These are phyloP conservation scores for Geothlypis trichas DNA, from an alignment of 2,113 vertebrate genomes.

Conservation along the genomic window DNA sequence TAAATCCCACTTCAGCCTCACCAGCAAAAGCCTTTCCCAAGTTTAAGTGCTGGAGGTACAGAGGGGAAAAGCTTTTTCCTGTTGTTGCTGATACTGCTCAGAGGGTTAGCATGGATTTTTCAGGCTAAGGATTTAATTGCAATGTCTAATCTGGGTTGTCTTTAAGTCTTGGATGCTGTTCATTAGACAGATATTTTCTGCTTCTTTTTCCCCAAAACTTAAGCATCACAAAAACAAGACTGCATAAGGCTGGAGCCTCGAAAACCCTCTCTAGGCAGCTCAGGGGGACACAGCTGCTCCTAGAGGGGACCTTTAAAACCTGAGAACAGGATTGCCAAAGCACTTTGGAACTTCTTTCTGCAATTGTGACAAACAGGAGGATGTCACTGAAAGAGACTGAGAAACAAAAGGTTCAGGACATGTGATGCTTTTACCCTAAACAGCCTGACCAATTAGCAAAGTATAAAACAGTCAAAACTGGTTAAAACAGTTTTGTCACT, in stretches of 20 bases:
- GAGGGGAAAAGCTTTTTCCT: conserved; percentile 49
- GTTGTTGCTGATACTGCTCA: not conserved
- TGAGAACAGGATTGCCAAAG: not conserved
- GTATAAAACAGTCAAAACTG: not conserved
- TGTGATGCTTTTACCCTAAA: not conserved
- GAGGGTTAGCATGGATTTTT: conserved; percentile 32
- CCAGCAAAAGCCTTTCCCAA: conserved; percentile 5
- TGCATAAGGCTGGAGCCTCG: not conserved
- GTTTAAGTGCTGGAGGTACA: not conserved
- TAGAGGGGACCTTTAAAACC: not conserved
- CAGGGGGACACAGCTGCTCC: not conserved
- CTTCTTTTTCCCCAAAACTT: conserved; percentile 31
- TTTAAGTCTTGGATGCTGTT: conserved; percentile 35
- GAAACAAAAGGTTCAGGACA: not conserved
- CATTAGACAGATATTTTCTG: conserved; percentile 27
- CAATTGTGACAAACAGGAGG: not conserved
- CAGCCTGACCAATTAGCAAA: not conserved
- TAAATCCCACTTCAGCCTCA: not conserved
- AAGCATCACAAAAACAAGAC: not conserved
- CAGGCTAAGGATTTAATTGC: conserved; percentile 42
- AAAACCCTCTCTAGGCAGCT: not conserved
- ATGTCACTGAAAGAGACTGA: not conserved
- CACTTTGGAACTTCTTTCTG: not conserved
- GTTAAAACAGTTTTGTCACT: not conserved
- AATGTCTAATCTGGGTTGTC: conserved; percentile 3